Evolutionary conservation across 1,140 invertebrate genomes (phyloP), one percentile per base, ranked within the genome.

Genomic region (Euschistus heros): DNA sequence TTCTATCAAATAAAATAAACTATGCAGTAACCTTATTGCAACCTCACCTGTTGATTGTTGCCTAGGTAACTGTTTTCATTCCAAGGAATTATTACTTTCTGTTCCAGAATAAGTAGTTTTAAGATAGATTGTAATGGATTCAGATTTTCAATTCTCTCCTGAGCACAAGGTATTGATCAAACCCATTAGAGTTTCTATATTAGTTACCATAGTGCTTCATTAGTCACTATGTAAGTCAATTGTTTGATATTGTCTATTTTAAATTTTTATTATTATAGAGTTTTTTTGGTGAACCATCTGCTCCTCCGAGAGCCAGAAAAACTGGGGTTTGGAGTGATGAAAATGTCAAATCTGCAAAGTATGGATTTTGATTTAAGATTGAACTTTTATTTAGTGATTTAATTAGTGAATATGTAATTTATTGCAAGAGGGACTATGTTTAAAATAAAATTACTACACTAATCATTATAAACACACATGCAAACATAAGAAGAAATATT

Each of bases 321-420:
- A 65, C 64, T 44, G 52, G 52, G 15, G 64, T 57, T 17, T 65
- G 64, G 64, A 30, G 30, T 7, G 64, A 65, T 46, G 64, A 65
- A 8, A 65, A 17, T 26, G 24, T 65, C 14, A 65, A 65, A 65
- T 65, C 64, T 33, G 64, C 37, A 6, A 65, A 59, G 64, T 65
- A 57, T 37, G 52, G 13, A n/a, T 20, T 17, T 4, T 22, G n/a
- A 8, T 4, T 50, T n/a, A n/a, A 50, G 20, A 4, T 50, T 50
- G 20, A 50, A 50, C 13, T 18, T 4, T 50, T 18, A 50, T 50
- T n/a, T n/a, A n/a, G n/a, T n/a, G n/a, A n/a, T n/a, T n/a, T n/a
- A n/a, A n/a, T n/a, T n/a, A n/a, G n/a, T n/a, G n/a, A n/a, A n/a
- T n/a, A n/a, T n/a, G n/a, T n/a, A n/a, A n/a, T n/a, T n/a, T n/a